A percentile compares a stretch with the other conserved stretches of the same genome.
phyloP scores from a whole-genome alignment of 2,888 invertebrate genomes.

The Himalopsyche tibetana region DNA sequence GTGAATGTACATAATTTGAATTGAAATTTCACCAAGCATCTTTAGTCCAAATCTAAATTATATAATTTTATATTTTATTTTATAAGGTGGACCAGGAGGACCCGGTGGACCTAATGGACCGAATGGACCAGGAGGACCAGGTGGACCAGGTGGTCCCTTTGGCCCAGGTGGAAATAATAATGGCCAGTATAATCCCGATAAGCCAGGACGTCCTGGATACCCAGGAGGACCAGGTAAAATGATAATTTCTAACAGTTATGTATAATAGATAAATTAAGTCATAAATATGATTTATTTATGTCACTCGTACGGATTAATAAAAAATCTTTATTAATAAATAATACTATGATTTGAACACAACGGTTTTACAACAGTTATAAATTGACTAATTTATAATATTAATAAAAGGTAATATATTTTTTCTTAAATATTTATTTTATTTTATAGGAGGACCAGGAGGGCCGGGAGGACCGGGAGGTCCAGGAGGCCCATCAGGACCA shows the following conservation, averaged over 20 bases:
- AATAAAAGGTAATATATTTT: too few species aligned
- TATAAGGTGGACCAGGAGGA: conserved; percentile 62
- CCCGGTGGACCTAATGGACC: conserved; percentile 64
- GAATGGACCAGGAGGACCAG: conserved; percentile 52
- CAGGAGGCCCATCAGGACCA: conserved; percentile 65
- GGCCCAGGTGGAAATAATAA: conserved; percentile 46
- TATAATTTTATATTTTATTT: too few species aligned
- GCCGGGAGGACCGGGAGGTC: conserved; percentile 67
- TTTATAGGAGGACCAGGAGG: conserved; percentile 53
- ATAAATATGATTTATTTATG: too few species aligned
- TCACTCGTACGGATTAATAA: too few species aligned
- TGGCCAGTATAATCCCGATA: background rate
- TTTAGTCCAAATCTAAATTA: too few species aligned
- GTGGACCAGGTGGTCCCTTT: conserved; percentile 53
- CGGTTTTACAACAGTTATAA: too few species aligned
- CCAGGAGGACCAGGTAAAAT: conserved; percentile 55
- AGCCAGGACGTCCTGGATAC: conserved; percentile 39
- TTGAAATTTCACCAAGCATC: too few species aligned
- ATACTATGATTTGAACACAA: background rate
- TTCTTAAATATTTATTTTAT: background rate
- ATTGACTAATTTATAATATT: too few species aligned
- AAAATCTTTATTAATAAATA: background rate
- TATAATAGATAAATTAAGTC: too few species aligned
- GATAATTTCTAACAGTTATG: background rate
- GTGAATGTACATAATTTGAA: too few species aligned